Percentiles rank a stretch among this genome's conserved stretches.
phyloP scores from a whole-genome alignment of 1,140 invertebrate genomes.

The Dinothrombium tinctorium region DNA sequence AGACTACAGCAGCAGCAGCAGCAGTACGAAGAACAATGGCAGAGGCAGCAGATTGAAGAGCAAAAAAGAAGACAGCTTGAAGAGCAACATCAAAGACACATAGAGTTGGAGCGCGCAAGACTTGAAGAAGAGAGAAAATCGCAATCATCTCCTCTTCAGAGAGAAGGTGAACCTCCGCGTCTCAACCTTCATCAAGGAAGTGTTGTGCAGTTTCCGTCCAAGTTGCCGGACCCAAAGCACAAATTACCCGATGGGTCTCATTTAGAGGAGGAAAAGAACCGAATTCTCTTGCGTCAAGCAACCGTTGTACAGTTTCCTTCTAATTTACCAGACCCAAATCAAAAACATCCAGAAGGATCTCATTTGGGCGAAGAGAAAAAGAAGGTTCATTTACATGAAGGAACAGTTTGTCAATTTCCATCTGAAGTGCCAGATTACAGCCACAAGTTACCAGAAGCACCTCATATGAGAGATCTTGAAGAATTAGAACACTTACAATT shows the following conservation, averaged over 20 bases:
- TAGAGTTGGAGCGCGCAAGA: background rate
- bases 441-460: background rate
- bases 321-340: background rate
- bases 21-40: background rate
- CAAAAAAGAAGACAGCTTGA: background rate
- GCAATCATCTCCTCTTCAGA: background rate
- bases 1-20: background rate
- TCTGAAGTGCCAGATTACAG: background rate
- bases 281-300: background rate
- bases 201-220: background rate
- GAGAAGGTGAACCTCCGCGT: background rate
- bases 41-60: background rate
- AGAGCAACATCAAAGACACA: background rate
- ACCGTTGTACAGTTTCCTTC: conserved; percentile 1
- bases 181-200: background rate
- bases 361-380: conserved; percentile 2
- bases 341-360: background rate
- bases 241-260: background rate
- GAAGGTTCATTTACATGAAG: too few relatives aligned
- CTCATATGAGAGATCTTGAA: conserved; percentile 2
- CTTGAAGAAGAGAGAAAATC: background rate
- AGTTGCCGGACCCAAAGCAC: background rate
- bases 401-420: conserved; percentile 1
- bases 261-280: background rate
- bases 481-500: background rate